Percentiles rank a stretch among this genome's conserved stretches.
Conservation (phyloP, 2,113 vertebrate genomes). For the Chloroceryle aenea region DNA sequence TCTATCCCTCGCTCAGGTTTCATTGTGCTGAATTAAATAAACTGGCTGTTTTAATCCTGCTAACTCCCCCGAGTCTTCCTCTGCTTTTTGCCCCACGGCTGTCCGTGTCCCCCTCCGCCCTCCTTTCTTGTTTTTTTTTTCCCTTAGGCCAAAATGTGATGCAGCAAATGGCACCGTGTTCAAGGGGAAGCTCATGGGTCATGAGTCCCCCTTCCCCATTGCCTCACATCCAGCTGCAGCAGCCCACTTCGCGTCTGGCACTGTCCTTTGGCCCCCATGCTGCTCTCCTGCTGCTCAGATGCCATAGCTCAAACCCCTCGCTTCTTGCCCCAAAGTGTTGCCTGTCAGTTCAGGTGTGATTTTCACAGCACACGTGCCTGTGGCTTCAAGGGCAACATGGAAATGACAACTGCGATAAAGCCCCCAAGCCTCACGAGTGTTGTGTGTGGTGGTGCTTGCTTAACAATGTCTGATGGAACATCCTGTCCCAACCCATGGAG, state of each 20-base stretch:
- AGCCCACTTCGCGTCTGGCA: accelerated
- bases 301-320: accelerated
- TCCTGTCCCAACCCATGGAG: background rate
- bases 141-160: background rate
- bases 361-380: accelerated
- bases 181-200: background rate
- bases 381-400: accelerated
- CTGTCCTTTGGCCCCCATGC: accelerated
- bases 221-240: accelerated
- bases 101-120: too few species aligned
- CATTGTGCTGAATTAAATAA: background rate
- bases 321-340: background rate
- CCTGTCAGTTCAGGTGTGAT: background rate
- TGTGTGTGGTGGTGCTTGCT: accelerated
- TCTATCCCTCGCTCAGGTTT: background rate
- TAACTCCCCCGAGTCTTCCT: background rate
- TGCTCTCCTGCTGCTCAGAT: accelerated
- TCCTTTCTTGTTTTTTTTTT: background rate
- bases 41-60: accelerated
- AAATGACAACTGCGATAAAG: background rate
- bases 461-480: background rate
- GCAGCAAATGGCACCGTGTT: background rate
- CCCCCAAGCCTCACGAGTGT: background rate
- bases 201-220: accelerated
- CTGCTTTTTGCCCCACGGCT: background rate